Evolutionary conservation across 2,888 invertebrate species (phyloP), one percentile per base, ranked within the genome.

Genomic region (Parnassius glacialis): DNA sequence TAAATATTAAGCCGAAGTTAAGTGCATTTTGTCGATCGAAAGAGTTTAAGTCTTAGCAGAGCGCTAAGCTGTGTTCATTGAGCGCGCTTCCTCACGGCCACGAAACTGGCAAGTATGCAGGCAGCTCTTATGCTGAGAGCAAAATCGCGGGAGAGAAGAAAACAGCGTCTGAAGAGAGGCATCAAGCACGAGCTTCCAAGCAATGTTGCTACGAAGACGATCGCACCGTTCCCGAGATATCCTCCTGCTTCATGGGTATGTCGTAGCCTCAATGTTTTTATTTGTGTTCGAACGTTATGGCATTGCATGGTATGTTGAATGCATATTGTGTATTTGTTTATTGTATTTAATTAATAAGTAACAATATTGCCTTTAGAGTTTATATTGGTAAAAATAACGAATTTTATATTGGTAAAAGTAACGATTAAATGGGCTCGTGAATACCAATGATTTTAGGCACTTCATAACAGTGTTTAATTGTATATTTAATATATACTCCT

Each of bases 61-160:
- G 68, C 74, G 76, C 78, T 81, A 72, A 80, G 74, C 65, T 64
- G 64, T 65, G 55, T 79, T 79, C 78, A 75, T 69, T 73, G 72
- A 74, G 74, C 74, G 74, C 66, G 81, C 74, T 80, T 68, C 71
- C 70, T 66, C 56, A 80, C 78, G 81, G 87, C 85, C 81, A 82
- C 85, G 89, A 91, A 87, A 83, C 91, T 91, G 92, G 94, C 94
- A 93, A 94, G 95, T 85, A 97, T 97, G 96, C 97, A 97, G 94
- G 97, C 97, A 93, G 97, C 97, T 93, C 94, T 97, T 93, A 96
- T 96, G 94, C 94, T 97, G 93, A 95, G 96, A 93, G 94, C 96
- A 92, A 96, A 96, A 93, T 96, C 96, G 93, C 95, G 96, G 93
- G 95, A 96, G 92, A 94, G 94, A 92, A 93, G 93, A 93, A 95